These are phyloP conservation scores for Varanus komodoensis DNA, from an alignment of 2,113 vertebrate genomes.

Conservation along the genomic window DNA sequence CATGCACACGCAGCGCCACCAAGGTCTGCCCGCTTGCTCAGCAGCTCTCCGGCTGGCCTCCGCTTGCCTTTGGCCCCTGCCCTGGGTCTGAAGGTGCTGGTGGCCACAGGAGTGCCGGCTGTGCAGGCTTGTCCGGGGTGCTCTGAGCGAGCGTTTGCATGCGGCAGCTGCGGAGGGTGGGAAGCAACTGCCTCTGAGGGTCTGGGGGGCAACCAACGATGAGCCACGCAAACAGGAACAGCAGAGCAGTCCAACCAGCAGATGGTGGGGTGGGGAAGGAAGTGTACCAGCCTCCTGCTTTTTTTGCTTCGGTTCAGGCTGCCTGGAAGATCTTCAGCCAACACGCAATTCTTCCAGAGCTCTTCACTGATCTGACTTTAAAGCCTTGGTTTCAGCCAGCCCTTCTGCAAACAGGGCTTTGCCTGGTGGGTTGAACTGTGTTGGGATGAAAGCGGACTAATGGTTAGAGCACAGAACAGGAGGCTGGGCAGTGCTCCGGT, in stretches of 20 bases:
- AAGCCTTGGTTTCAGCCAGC: too few species aligned
- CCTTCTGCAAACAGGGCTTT: background rate
- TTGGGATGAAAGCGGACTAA: background rate
- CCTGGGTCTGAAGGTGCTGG: too few species aligned
- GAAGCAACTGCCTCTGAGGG: background rate
- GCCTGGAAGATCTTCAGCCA: background rate
- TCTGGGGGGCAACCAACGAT: background rate
- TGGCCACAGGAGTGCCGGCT: background rate
- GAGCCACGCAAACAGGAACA: background rate
- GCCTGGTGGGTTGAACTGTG: background rate
- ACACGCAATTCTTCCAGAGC: background rate
- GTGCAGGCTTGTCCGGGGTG: background rate
- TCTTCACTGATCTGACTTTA: background rate
- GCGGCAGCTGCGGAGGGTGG: background rate
- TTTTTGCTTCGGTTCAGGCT: background rate
- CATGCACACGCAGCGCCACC: too few species aligned
- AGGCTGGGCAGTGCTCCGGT: background rate
- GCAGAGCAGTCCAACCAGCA: background rate
- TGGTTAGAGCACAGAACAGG: slow-evolving; percentile 1
- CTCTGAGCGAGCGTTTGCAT: background rate
- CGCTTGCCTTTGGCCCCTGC: too few species aligned
- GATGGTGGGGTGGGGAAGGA: background rate
- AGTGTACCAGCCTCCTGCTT: background rate
- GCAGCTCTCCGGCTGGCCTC: background rate
- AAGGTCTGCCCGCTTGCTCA: background rate